phyloP scores from a whole-genome alignment of 1,140 invertebrate species.

The Pantala flavescens region DNA sequence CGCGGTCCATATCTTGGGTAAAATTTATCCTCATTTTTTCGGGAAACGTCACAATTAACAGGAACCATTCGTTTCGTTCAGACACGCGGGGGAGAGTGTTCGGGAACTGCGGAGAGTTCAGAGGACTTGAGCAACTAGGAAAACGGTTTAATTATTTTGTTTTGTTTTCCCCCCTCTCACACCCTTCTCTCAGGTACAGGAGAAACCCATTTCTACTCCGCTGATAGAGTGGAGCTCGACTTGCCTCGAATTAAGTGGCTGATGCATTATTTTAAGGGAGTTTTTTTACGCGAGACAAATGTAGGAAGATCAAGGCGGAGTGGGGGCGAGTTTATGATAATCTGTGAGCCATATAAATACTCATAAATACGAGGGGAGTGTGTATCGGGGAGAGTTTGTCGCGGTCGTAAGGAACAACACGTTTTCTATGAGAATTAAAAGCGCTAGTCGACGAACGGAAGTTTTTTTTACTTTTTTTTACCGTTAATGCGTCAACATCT shows the following conservation, averaged over 20 bases:
- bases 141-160: neutral
- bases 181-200: neutral
- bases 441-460: neutral
- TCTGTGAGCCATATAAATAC: neutral
- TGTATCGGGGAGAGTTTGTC: neutral
- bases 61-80: neutral
- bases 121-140: neutral
- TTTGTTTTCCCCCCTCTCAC: neutral
- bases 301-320: neutral
- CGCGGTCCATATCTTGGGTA: neutral
- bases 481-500: neutral
- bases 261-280: neutral
- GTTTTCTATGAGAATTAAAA: neutral
- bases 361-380: neutral
- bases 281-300: neutral
- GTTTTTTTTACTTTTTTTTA: neutral
- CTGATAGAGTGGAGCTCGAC: neutral
- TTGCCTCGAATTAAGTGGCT: neutral
- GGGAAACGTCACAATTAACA: neutral
- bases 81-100: neutral
- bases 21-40: neutral
- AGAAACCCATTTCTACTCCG: neutral
- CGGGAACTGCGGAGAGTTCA: neutral
- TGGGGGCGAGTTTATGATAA: slow-evolving; percentile 2
- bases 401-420: neutral